These are phyloP conservation scores for Phytoseiulus persimilis DNA, from an alignment of 2,888 invertebrate species.

Conservation along the genomic window DNA sequence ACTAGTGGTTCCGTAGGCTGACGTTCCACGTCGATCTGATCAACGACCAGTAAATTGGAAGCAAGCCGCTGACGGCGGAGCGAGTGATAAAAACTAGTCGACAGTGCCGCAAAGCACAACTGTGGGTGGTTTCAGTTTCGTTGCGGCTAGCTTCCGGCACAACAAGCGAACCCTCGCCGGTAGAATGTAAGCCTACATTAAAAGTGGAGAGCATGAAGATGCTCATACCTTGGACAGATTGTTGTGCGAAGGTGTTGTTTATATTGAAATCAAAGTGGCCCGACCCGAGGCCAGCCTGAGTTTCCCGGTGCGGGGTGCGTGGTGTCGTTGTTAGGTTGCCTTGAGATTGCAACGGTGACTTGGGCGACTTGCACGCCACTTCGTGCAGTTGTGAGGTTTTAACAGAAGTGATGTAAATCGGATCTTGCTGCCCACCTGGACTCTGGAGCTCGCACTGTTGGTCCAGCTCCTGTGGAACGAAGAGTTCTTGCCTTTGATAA, in stretches of 20 bases:
- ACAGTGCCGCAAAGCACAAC: too few species aligned
- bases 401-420: conserved; percentile 37
- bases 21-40: too few species aligned
- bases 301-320: conserved; percentile 11
- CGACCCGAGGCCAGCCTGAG: not conserved
- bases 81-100: too few species aligned
- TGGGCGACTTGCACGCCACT: conserved; percentile 37
- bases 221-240: not conserved
- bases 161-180: too few species aligned
- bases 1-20: too few species aligned
- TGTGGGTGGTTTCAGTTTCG: too few species aligned
- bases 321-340: conserved; percentile 7
- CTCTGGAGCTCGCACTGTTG: conserved; percentile 37
- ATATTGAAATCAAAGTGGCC: not conserved
- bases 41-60: too few species aligned
- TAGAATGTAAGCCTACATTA: too few species aligned
- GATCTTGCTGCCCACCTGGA: conserved; percentile 38
- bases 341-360: not conserved
- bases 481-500: not conserved
- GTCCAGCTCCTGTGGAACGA: not conserved
- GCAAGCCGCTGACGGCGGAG: too few species aligned
- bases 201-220: not conserved
- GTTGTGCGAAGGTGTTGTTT: not conserved
- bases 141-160: too few species aligned
- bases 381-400: conserved; percentile 36